phyloP scores from a whole-genome alignment of 2,888 invertebrate genomes.

The Acanthosoma haemorrhoidale region DNA sequence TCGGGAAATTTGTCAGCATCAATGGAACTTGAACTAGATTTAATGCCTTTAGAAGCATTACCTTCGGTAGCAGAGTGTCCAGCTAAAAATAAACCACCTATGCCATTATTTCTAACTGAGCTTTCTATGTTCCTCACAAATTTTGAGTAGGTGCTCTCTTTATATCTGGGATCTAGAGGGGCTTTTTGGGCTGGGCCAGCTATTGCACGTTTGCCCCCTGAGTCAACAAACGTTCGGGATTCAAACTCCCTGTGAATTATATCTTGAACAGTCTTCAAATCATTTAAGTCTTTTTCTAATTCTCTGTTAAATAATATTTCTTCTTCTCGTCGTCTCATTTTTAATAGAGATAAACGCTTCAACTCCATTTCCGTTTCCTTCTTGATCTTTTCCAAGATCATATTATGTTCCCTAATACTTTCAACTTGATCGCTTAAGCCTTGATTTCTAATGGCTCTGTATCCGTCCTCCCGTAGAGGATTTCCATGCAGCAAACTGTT shows the following conservation, averaged over 20 bases:
- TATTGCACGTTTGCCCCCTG: background rate
- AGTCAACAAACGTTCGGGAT: background rate
- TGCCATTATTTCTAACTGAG: background rate
- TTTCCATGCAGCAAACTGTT: background rate
- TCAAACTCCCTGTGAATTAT: conserved; percentile 6
- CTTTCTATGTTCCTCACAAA: background rate
- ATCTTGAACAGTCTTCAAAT: conserved; percentile 1
- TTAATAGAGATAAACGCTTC: background rate
- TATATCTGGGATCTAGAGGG: background rate
- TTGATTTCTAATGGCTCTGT: background rate
- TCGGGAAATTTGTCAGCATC: conserved; percentile 4
- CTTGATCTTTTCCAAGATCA: background rate
- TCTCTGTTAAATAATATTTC: background rate
- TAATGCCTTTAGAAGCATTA: background rate
- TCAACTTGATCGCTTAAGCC: background rate
- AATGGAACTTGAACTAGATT: background rate
- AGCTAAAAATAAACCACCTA: background rate
- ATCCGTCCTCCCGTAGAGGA: background rate
- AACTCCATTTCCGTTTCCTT: conserved; percentile 10
- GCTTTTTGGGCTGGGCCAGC: background rate
- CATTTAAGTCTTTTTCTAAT: background rate
- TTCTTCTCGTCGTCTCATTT: background rate
- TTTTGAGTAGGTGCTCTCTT: background rate
- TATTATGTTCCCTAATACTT: background rate
- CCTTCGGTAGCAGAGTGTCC: background rate